phyloP scores from a whole-genome alignment of 2,797 vertebrate genomes.

The Petrocephalus sullivani region DNA sequence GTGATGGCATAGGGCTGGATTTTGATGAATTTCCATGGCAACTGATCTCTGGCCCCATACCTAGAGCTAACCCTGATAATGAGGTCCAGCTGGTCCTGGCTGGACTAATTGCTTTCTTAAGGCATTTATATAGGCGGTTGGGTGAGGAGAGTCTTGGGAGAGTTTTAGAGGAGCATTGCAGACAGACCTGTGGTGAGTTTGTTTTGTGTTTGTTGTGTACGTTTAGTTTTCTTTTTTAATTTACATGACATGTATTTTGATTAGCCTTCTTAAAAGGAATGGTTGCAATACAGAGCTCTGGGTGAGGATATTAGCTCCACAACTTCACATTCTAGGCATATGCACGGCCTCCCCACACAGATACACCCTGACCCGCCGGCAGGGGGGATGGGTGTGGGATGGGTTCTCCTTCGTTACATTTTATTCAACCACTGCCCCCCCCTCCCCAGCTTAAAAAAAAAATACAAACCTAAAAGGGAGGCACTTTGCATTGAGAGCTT shows the following conservation, averaged over 20 bases:
- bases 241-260: background rate
- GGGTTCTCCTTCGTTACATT: background rate
- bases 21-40: background rate
- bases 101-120: slow-evolving; percentile 7
- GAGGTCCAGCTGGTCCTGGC: background rate
- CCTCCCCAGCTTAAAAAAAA: background rate
- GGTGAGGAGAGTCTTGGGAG: background rate
- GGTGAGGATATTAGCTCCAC: background rate
- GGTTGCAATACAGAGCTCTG: background rate
- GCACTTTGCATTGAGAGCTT: background rate
- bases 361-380: background rate
- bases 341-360: background rate
- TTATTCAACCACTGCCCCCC: background rate
- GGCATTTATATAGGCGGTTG: background rate
- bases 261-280: background rate
- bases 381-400: background rate
- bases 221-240: background rate
- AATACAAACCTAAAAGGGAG: background rate
- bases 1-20: background rate
- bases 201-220: background rate
- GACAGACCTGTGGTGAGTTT: background rate
- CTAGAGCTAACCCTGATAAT: background rate
- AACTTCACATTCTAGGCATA: background rate
- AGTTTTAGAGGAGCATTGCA: background rate
- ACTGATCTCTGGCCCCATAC: background rate